Conservation (phyloP, 1,140 invertebrate genomes). For the Caenorhabditis brenneri region DNA sequence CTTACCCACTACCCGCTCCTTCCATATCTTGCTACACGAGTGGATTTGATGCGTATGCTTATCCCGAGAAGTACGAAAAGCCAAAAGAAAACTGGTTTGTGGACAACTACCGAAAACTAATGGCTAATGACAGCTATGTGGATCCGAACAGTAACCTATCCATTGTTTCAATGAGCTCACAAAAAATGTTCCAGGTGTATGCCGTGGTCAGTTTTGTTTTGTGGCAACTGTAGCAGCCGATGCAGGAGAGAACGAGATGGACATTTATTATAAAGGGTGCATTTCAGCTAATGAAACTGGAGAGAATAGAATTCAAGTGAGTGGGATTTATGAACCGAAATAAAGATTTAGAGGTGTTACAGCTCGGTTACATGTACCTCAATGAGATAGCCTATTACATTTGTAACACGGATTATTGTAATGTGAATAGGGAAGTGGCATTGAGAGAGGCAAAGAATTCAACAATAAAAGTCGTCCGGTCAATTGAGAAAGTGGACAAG, state of each 20-base stretch:
- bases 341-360: no score
- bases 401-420: background rate
- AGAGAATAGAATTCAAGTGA: background rate
- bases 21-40: background rate
- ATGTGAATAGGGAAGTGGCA: background rate
- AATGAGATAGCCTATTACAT: background rate
- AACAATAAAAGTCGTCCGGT: background rate
- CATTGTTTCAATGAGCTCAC: background rate
- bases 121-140: background rate
- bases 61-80: background rate
- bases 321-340: background rate
- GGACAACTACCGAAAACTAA: background rate
- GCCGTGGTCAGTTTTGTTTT: background rate
- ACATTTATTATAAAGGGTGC: background rate
- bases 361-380: background rate
- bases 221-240: background rate
- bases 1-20: background rate
- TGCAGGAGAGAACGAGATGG: background rate
- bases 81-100: background rate
- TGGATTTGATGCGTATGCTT: background rate
- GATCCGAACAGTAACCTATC: background rate
- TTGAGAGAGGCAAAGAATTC: background rate
- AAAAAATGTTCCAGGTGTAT: background rate
- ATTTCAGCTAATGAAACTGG: background rate
- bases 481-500: no score